These are phyloP conservation scores for Aphelinus certus DNA, from an alignment of 1,140 invertebrate genomes.

Conservation along the genomic window DNA sequence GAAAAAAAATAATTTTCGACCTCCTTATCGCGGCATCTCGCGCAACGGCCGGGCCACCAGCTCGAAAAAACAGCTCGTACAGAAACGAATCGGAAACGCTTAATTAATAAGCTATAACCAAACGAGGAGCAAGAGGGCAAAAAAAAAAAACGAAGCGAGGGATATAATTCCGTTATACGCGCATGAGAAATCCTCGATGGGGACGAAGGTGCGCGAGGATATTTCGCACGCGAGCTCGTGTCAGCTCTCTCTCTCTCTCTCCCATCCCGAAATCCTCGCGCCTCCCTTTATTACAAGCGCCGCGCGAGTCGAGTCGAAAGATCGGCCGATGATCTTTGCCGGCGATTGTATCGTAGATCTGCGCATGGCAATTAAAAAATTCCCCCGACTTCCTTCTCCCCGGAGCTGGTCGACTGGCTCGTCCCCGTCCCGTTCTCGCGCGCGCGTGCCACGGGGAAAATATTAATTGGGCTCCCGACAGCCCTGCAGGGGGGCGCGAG, in stretches of 20 bases:
- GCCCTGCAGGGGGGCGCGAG: neutral
- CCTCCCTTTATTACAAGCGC: constrained; percentile 21
- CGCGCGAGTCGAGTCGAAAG: neutral
- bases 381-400: neutral
- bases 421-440: constrained; percentile 4
- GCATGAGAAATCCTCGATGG: neutral
- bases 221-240: neutral
- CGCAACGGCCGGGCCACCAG: too few relatives aligned
- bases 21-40: too few relatives aligned
- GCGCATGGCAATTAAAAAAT: constrained; percentile 32
- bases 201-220: neutral
- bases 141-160: too few relatives aligned
- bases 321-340: constrained; percentile 32
- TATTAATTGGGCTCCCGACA: constrained; percentile 23
- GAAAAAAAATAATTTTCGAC: too few relatives aligned
- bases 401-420: neutral
- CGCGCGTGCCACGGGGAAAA: constrained; percentile 13
- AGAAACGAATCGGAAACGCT: too few relatives aligned
- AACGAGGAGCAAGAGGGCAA: too few relatives aligned
- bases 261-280: neutral
- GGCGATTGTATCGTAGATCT: constrained; percentile 33
- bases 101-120: too few relatives aligned
- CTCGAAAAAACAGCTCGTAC: too few relatives aligned
- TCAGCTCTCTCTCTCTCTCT: neutral
- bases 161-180: neutral